Percentiles rank a stretch among this genome's conserved stretches.
Evolutionary conservation across 1,140 invertebrate species (phyloP).

Genomic region (Acyrthosiphon pisum): DNA sequence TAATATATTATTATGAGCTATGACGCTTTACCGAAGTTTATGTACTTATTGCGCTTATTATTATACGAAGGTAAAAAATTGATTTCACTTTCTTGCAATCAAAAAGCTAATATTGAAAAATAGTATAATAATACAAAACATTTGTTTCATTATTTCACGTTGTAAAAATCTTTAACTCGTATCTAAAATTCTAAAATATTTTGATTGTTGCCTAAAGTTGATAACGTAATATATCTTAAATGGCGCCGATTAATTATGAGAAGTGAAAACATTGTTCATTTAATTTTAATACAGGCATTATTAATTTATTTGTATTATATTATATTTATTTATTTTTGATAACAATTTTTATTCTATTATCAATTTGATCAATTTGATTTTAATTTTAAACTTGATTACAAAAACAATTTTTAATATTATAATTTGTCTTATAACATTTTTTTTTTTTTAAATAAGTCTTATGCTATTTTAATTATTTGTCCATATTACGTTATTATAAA

Average conservation of each 20-base stretch:
- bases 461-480: neutral
- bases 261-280: neutral
- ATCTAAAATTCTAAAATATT: too few species aligned
- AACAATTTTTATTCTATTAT: neutral
- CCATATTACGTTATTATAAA: neutral
- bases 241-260: neutral
- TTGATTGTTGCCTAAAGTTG: neutral
- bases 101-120: too few species aligned
- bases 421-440: too few species aligned
- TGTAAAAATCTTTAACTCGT: too few species aligned
- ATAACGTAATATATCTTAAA: neutral
- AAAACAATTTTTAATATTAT: too few species aligned
- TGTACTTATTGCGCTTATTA: too few species aligned
- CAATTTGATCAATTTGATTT: too few species aligned
- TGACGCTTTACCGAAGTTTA: too few species aligned
- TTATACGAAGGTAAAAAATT: too few species aligned
- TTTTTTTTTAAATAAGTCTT: neutral
- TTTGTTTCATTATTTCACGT: neutral
- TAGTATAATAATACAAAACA: neutral
- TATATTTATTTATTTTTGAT: neutral
- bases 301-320: neutral
- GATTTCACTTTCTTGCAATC: too few species aligned
- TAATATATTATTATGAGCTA: too few species aligned
- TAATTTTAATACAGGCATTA: neutral
- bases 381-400: too few species aligned